Percentiles rank a stretch among this genome's conserved stretches.
These are phyloP conservation scores for Sminthurinus signatus DNA, from an alignment of 1,140 invertebrate species.

Conservation along the genomic window DNA sequence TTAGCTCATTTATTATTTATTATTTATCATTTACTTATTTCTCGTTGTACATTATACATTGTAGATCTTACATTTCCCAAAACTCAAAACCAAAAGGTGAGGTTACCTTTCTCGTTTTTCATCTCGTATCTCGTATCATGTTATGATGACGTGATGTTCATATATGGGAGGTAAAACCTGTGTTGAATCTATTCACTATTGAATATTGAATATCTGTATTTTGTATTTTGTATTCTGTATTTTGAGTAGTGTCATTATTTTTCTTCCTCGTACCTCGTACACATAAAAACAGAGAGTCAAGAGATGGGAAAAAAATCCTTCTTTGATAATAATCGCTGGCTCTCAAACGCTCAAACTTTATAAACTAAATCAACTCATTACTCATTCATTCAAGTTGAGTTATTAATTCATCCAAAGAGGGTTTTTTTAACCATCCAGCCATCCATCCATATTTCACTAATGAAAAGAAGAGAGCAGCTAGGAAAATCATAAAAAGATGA, in stretches of 20 bases:
- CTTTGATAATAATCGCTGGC: conserved; percentile 2
- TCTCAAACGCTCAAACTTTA: not conserved
- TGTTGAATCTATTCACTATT: too few species aligned
- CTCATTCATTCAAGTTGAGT: conserved; percentile 23
- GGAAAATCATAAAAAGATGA: not conserved
- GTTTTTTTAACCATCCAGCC: not conserved
- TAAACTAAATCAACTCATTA: conserved; percentile 15
- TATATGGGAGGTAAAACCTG: too few species aligned
- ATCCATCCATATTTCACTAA: conserved; percentile 15
- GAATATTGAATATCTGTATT: too few species aligned
- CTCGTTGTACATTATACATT: too few species aligned
- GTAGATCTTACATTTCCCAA: too few species aligned
- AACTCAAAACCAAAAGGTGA: too few species aligned
- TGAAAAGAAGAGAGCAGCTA: conserved; percentile 15
- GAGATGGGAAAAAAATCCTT: not conserved
- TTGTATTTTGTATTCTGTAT: conserved; percentile 7
- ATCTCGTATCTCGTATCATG: too few species aligned
- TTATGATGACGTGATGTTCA: too few species aligned
- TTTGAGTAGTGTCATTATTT: conserved; percentile 11
- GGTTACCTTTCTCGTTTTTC: too few species aligned
- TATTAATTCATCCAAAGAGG: conserved; percentile 3
- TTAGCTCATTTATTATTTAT: too few species aligned
- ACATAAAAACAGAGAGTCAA: too few species aligned
- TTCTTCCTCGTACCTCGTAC: not conserved
- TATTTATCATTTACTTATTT: too few species aligned